A percentile compares a stretch with the other conserved stretches of the same genome.
These are phyloP conservation scores for Peromyscus eremicus DNA, from an alignment of 2,797 vertebrate genomes.

Conservation along the genomic window DNA sequence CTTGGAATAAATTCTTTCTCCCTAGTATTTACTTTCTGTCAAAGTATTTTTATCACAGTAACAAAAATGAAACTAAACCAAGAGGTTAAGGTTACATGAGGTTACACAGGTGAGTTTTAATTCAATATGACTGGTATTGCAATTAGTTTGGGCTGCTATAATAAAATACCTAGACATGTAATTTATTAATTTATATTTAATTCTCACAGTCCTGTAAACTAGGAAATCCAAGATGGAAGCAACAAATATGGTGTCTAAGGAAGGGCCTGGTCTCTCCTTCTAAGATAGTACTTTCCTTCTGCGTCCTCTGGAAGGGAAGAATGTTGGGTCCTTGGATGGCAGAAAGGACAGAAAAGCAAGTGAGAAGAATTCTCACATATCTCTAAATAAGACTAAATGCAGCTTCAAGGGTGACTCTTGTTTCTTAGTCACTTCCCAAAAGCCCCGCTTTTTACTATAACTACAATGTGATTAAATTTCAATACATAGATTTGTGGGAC, in stretches of 20 bases:
- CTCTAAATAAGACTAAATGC: neutral
- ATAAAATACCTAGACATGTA: neutral
- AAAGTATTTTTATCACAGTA: neutral
- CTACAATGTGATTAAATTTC: neutral
- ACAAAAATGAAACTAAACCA: neutral
- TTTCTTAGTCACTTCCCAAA: neutral
- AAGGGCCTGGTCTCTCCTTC: neutral
- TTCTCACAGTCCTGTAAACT: neutral
- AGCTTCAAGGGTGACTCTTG: neutral
- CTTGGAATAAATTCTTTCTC: neutral
- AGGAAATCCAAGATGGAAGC: neutral
- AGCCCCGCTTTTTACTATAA: neutral
- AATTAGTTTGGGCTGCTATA: neutral
- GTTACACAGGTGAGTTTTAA: neutral
- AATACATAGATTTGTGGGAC: neutral
- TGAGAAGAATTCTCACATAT: neutral
- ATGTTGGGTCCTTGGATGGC: neutral
- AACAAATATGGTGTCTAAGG: neutral
- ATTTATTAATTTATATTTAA: neutral
- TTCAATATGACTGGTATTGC: neutral
- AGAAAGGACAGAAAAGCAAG: neutral
- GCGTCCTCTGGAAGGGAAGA: neutral
- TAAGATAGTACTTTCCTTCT: neutral
- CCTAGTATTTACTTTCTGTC: neutral
- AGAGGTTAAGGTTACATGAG: neutral